Evolutionary conservation across 2,888 invertebrate species (phyloP), one percentile per base, ranked within the genome.

Genomic region (Steinernema hermaphroditum): DNA sequence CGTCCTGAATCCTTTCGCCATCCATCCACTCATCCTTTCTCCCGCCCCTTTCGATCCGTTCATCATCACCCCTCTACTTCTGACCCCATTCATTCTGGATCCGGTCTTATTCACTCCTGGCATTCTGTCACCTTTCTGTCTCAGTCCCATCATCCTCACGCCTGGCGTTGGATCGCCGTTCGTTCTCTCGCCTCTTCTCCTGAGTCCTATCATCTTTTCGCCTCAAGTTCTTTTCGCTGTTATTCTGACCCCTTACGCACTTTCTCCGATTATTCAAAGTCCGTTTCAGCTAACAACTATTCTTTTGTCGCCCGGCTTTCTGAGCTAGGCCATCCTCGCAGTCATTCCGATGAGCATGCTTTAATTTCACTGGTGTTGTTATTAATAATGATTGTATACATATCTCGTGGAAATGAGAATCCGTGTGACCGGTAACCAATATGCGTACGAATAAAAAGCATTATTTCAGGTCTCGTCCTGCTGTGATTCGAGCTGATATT

Each of bases 71-170:
- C 71, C 71, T 37, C 43, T 71, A 2, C 4, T 54, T 16, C 44
- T 71, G 19, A 24, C 29, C 1, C 71, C 80, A 2, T 77, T 80
- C 68, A 75, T 80, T 8, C 71, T 80, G 4, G 81, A 81, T 2
- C 82, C 82, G 1, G 76, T 80, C 62, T 81, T 80, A 2, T 78
- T 80, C 43, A 79, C 75, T 0, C 80, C 78, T 6, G 29, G 80
- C 29, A 79, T 78, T 69, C 72, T 78, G 19, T 57, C 74, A 0
- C 79, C 79, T 8, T 27, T 78, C n/a, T 73, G 68, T 1, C 72
- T 79, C 22, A 73, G 34, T 34, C 80, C 80, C 12, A 37, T 80
- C 16, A 81, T 81, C 54, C 29, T 78, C 12, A 78, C 71, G 43
- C 80, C 79, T 37, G 50, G 74, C 27, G 81, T 79, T 6, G 76